These are phyloP conservation scores for Pollenia labialis DNA, from an alignment of 2,888 invertebrate genomes.

Conservation along the genomic window DNA sequence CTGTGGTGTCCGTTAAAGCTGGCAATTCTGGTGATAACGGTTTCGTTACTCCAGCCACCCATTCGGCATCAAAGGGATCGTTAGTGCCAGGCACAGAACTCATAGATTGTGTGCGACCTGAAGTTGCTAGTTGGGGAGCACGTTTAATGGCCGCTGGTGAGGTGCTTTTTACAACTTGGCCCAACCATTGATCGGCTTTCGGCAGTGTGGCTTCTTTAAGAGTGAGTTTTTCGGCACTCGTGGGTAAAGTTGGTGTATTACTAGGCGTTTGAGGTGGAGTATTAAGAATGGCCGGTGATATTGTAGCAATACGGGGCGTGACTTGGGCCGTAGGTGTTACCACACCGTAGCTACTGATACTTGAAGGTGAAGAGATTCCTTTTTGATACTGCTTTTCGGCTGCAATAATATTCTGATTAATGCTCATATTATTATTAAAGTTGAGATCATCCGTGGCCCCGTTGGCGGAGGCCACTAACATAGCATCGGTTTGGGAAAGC, in stretches of 20 bases:
- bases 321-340: conserved; percentile 82
- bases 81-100: conserved; percentile 83
- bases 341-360: conserved; percentile 73
- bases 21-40: conserved; percentile 85
- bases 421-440: conserved; percentile 86
- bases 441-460: conserved; percentile 84
- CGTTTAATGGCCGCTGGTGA: conserved; percentile 86
- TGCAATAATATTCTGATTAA: conserved; percentile 85
- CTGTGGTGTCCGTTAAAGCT: conserved; percentile 78
- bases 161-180: conserved; percentile 88
- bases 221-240: conserved; percentile 73
- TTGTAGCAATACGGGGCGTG: conserved; percentile 87
- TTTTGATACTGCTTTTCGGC: conserved; percentile 79
- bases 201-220: conserved; percentile 86
- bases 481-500: conserved; percentile 86
- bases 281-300: conserved; percentile 85
- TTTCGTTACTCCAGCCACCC: conserved; percentile 86
- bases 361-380: conserved; percentile 75
- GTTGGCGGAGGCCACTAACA: conserved; percentile 75
- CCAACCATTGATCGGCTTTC: conserved; percentile 93
- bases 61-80: conserved; percentile 93
- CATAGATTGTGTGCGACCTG: conserved; percentile 86
- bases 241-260: conserved; percentile 87
- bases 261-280: conserved; percentile 82
- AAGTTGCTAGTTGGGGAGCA: conserved; percentile 84